Evolutionary conservation across 1,140 invertebrate genomes (phyloP), one percentile per base, ranked within the genome.

Genomic region (Leptonema lineaticorne): DNA sequence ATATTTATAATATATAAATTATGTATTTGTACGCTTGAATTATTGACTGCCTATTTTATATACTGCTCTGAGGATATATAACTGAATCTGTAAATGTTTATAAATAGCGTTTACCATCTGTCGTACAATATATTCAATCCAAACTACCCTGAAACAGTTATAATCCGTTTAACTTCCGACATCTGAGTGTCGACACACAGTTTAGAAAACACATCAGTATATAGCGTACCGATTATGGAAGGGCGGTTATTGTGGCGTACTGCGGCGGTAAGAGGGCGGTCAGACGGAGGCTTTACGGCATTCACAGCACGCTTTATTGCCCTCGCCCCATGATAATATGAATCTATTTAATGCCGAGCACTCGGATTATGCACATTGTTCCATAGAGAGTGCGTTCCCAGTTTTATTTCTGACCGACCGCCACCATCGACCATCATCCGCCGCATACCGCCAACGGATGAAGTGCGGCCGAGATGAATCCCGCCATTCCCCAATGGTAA

Each of bases 251-350:
- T n/a, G n/a, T n/a, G n/a, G n/a, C n/a, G n/a, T n/a, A n/a, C n/a
- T n/a, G 7, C 4, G 16, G 9, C 14, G 20, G 9, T 3, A 20
- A 20, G 46, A 48, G 16, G 46, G 1, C 14, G 46, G 37, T 29
- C 24, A 18, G 16, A 20, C 14, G 46, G 46, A 16, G 60, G 50
- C 48, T 69, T 69, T 69, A 69, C 37, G 60, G 68, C 59, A 45
- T 57, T 63, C 46, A 53, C 58, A 63, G 53, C 67, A 63, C 67
- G 58, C 59, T 69, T 69, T 69, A 69, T 69, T 63, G 46, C 67
- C 37, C 46, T 26, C n/a, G n/a, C n/a, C 16, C 48, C 68, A 60
- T 50, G 62, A 65, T 69, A 69, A 65, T 69, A 59, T 57, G 68
- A 69, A 69, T 69, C 63, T 69, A 59, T 64, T 69, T 65, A 65